Conservation (phyloP, 2,888 invertebrate species). For the Apamea monoglypha region DNA sequence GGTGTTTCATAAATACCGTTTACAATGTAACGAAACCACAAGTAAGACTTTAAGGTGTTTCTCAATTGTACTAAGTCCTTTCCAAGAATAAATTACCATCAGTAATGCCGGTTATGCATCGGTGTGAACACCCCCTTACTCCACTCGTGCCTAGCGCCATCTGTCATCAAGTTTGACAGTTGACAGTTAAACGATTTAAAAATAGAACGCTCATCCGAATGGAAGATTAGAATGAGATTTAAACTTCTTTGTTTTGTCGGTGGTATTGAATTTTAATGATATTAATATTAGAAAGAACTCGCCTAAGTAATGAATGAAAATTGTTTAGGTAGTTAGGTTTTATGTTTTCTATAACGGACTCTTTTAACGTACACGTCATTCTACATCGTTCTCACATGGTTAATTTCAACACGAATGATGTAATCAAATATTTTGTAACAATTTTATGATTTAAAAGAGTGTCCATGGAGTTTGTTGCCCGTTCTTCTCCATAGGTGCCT, state of each 20-base stretch:
- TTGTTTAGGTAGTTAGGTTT: too few species aligned
- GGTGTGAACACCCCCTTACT: conserved; percentile 54
- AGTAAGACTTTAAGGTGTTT: not conserved
- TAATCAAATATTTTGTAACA: too few species aligned
- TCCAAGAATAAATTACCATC: conserved; percentile 42
- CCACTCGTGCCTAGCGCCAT: conserved; percentile 80
- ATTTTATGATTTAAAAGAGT: too few species aligned
- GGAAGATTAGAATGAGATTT: conserved; percentile 40
- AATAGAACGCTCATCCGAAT: conserved; percentile 77
- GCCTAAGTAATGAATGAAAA: not conserved
- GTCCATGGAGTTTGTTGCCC: too few species aligned
- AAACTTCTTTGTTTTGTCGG: conserved; percentile 34
- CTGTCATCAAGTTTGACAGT: conserved; percentile 89
- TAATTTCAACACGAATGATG: too few species aligned
- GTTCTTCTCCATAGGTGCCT: too few species aligned
- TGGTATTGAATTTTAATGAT: not conserved
- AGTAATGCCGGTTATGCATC: conserved; percentile 17
- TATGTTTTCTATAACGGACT: too few species aligned
- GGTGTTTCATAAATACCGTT: too few species aligned
- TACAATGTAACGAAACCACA: not conserved
- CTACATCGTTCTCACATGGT: too few species aligned
- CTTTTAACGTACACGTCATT: too few species aligned
- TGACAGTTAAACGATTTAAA: conserved; percentile 85
- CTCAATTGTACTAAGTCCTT: not conserved
- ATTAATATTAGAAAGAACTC: not conserved